Percentiles rank a stretch among this genome's conserved stretches.
Conservation (phyloP, 2,797 vertebrate species). For the Geotrypetes seraphini region DNA sequence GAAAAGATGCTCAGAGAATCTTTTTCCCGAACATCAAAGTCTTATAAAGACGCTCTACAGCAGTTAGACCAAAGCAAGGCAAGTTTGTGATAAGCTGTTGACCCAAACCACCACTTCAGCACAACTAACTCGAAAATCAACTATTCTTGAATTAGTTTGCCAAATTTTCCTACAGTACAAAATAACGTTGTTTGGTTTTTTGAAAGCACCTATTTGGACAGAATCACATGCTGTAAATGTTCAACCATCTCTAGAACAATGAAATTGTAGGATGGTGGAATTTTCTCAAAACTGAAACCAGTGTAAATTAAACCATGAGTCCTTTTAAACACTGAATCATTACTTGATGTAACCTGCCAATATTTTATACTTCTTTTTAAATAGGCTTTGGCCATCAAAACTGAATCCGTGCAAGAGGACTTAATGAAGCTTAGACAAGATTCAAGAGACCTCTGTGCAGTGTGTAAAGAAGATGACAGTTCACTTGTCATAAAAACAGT, state of each 20-base stretch:
- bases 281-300: too few species aligned
- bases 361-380: slow-evolving; percentile 9
- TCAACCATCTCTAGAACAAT: too few species aligned
- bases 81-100: slow-evolving; percentile 3
- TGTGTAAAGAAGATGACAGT: not conserved
- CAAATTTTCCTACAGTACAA: too few species aligned
- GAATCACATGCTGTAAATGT: too few species aligned
- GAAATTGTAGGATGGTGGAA: too few species aligned
- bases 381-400: slow-evolving; percentile 39
- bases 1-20: slow-evolving; percentile 47
- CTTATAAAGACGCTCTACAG: slow-evolving; percentile 63
- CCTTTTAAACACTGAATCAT: too few species aligned
- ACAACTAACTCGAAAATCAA: too few species aligned
- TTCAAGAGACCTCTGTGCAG: slow-evolving; percentile 23
- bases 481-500: not conserved
- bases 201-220: too few species aligned
- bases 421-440: slow-evolving; percentile 36
- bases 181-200: too few species aligned
- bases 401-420: slow-evolving; percentile 32
- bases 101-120: too few species aligned
- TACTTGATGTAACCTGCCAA: not conserved
- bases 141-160: too few species aligned
- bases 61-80: slow-evolving; percentile 64
- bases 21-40: slow-evolving; percentile 46
- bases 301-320: too few species aligned